Evolutionary conservation across 1,140 invertebrate genomes (phyloP), one percentile per base, ranked within the genome.

Genomic region (Drosophila hydei): DNA sequence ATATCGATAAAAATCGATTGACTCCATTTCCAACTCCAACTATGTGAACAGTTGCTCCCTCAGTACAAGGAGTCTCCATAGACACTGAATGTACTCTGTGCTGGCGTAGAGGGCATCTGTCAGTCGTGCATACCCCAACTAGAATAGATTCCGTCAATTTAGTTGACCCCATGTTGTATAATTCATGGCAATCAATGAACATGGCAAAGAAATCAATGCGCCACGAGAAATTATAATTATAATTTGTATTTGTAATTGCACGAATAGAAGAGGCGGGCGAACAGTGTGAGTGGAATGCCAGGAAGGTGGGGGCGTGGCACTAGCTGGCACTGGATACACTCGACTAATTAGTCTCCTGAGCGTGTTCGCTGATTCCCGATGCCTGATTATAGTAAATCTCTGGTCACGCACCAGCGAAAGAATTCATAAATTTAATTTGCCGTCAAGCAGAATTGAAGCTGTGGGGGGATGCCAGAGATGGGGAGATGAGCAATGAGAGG

Each of bases 371-470:
- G 83, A 88, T 81, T 88, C 81, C 71, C 83, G 83, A 81, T 87
- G 80, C 73, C 83, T 85, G 81, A 87, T 85, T 85, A 81, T 88
- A 88, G 83, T 88, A 88, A 88, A 88, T 88, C 83, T 88, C 75
- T 87, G 83, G 83, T 88, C 83, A 88, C 83, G 83, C 83, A 88
- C 83, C 80, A 88, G 75, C 75, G 75, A 88, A 88, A 88, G 78
- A 88, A 88, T 88, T 88, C 83, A 88, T 88, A 88, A 88, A 88
- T 88, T 88, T 88, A 88, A 87, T 87, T 87, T 87, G 76, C 65
- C 70, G 62, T 64, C 62, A 72, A 65, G 69, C 69, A 16, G 30
- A 27, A 18, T 23, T 8, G 58, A 36, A 38, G 51, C n/a, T 19
- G 7, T 12, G 54, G 33, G 16, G 16, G 64, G 27, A 59, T n/a